These are phyloP conservation scores for Takifugu rubripes DNA, from an alignment of 2,797 vertebrate genomes.

Conservation along the genomic window DNA sequence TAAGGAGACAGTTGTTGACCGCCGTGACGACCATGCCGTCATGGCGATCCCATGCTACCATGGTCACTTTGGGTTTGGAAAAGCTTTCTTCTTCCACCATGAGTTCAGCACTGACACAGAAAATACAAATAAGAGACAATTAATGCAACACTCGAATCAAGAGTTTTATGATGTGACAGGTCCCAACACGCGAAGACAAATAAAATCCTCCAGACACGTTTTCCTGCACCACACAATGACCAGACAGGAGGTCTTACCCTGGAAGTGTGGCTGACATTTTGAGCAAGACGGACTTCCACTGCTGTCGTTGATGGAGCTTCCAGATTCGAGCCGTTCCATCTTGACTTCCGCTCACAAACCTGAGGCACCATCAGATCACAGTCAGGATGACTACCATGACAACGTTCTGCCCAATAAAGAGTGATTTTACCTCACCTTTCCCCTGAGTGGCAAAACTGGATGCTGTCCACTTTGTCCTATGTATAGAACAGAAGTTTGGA, in stretches of 20 bases:
- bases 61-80: constrained; percentile 96
- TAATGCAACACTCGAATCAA: neutral
- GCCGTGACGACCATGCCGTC: constrained; percentile 92
- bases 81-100: constrained; percentile 85
- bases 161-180: too few species aligned
- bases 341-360: constrained; percentile 96
- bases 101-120: constrained; percentile 61
- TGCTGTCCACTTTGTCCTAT: constrained; percentile 98
- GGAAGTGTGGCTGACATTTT: constrained; percentile 90
- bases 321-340: constrained; percentile 95
- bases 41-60: constrained; percentile 96
- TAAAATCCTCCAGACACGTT: too few species aligned
- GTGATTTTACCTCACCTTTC: constrained; percentile 80
- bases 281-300: constrained; percentile 89
- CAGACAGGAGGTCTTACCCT: constrained; percentile 68
- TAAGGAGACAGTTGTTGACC: constrained; percentile 94
- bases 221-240: neutral
- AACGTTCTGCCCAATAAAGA: neutral
- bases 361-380: constrained; percentile 42
- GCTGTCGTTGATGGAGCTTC: constrained; percentile 85
- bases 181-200: too few species aligned
- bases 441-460: constrained; percentile 91
- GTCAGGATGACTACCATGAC: neutral
- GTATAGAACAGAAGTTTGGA: constrained; percentile 17
- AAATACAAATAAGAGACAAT: neutral